phyloP scores from a whole-genome alignment of 1,140 invertebrate species.

The Lepeophtheirus salmonis region DNA sequence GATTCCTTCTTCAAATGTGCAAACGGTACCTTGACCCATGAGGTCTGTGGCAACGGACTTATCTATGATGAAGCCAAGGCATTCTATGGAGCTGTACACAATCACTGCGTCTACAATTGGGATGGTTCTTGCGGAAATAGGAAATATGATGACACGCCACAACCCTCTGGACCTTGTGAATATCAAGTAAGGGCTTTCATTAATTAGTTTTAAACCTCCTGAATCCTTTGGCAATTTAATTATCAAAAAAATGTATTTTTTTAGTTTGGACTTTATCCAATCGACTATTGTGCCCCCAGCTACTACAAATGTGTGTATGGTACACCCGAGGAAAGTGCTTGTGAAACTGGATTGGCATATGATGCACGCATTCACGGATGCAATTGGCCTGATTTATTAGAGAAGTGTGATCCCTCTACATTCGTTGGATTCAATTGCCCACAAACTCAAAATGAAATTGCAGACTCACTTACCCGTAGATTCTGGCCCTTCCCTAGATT shows the following conservation, averaged over 20 bases:
- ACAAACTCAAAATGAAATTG: not conserved
- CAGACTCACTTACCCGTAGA: not conserved
- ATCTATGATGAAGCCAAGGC: slow-evolving; percentile 56
- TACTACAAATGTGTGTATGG: slow-evolving; percentile 71
- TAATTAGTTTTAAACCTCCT: not conserved
- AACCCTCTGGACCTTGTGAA: slow-evolving; percentile 19
- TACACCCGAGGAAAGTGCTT: slow-evolving; percentile 49
- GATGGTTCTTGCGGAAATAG: slow-evolving; percentile 68
- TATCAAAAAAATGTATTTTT: not conserved
- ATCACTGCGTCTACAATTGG: slow-evolving; percentile 87
- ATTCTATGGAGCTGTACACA: slow-evolving; percentile 46
- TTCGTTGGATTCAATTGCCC: slow-evolving; percentile 8
- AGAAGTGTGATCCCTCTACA: too few species aligned
- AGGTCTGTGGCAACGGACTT: slow-evolving; percentile 75
- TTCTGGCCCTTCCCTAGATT: slow-evolving; percentile 3
- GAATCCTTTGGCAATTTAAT: not conserved
- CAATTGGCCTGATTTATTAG: slow-evolving; percentile 68
- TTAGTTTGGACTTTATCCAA: slow-evolving; percentile 62
- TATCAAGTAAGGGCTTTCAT: slow-evolving; percentile 16
- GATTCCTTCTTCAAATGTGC: slow-evolving; percentile 72
- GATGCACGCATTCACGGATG: slow-evolving; percentile 68
- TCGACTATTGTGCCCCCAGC: slow-evolving; percentile 54
- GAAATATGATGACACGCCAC: slow-evolving; percentile 50
- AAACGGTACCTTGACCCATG: slow-evolving; percentile 69
- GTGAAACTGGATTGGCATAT: slow-evolving; percentile 66